Conservation (phyloP, 2,888 invertebrate genomes). For the Unio delphinus region DNA sequence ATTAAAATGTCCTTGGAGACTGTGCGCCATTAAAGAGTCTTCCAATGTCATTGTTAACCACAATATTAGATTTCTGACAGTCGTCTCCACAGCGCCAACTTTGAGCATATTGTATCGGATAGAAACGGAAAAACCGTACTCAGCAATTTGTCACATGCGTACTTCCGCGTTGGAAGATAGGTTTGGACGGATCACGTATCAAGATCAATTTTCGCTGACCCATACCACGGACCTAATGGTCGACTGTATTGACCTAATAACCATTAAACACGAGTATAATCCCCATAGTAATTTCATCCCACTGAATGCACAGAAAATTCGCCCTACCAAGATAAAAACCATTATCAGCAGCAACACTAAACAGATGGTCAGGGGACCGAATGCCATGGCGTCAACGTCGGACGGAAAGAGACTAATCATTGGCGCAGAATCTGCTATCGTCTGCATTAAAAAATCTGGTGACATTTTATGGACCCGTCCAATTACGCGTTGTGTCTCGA, state of each 20-base stretch:
- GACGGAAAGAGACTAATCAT: constrained; percentile 34
- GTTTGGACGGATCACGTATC: constrained; percentile 28
- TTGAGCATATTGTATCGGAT: constrained; percentile 25
- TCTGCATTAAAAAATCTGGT: constrained; percentile 29
- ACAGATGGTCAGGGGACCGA: constrained; percentile 32
- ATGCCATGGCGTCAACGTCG: constrained; percentile 27
- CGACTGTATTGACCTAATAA: constrained; percentile 31
- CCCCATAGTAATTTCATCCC: constrained; percentile 32
- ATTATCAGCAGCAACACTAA: constrained; percentile 28
- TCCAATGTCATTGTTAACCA: constrained; percentile 29
- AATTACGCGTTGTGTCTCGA: constrained; percentile 26
- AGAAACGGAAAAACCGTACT: constrained; percentile 38
- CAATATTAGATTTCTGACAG: constrained; percentile 33
- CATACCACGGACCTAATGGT: constrained; percentile 35
- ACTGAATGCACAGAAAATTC: constrained; percentile 18
- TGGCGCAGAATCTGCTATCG: constrained; percentile 34
- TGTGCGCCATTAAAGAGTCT: constrained; percentile 28
- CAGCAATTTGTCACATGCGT: constrained; percentile 36
- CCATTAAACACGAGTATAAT: constrained; percentile 29
- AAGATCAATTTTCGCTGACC: constrained; percentile 31
- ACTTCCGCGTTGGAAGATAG: constrained; percentile 32
- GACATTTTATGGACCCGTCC: constrained; percentile 35
- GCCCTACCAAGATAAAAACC: constrained; percentile 20
- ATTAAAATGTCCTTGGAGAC: constrained; percentile 29
- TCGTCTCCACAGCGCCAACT: constrained; percentile 21